Conservation (phyloP, 2,888 invertebrate genomes). For the Mythimna ferrago region DNA sequence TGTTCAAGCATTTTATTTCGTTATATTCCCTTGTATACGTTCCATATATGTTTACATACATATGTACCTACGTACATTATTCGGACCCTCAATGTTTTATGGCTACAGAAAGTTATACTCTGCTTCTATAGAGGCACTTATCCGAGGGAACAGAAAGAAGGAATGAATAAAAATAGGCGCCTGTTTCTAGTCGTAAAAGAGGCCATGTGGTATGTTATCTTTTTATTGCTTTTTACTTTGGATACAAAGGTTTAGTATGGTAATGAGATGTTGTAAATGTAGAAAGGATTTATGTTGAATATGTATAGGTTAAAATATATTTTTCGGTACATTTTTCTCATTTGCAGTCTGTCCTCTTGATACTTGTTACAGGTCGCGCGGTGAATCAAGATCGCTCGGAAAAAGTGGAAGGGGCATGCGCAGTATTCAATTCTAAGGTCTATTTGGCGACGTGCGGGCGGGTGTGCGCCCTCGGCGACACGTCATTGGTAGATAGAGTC, state of each 20-base stretch:
- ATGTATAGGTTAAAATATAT: slow-evolving; percentile 7
- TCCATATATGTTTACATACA: slow-evolving; percentile 54
- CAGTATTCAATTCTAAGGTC: too few species aligned
- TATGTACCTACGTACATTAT: slow-evolving; percentile 48
- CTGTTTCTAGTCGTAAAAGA: slow-evolving; percentile 53
- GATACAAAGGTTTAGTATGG: slow-evolving; percentile 43
- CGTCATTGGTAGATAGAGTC: too few species aligned
- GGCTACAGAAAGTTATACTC: slow-evolving; percentile 45
- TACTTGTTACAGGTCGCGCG: too few species aligned
- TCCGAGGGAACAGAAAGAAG: slow-evolving; percentile 42
- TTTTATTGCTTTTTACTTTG: slow-evolving; percentile 52
- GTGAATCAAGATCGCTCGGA: too few species aligned
- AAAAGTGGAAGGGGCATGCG: too few species aligned
- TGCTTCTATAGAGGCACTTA: slow-evolving; percentile 51
- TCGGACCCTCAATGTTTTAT: slow-evolving; percentile 62
- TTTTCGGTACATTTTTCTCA: neutral
- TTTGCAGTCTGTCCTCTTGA: neutral
- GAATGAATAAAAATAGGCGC: slow-evolving; percentile 58
- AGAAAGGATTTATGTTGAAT: slow-evolving; percentile 29
- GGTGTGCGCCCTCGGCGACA: too few species aligned
- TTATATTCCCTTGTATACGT: slow-evolving; percentile 36
- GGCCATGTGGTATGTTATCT: slow-evolving; percentile 53
- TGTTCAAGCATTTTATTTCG: slow-evolving; percentile 53
- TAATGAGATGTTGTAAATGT: slow-evolving; percentile 47
- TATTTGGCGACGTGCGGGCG: too few species aligned